Base-by-base conservation (phyloP, 2,888 invertebrate genomes). In the Zootermopsis nevadensis region DNA sequence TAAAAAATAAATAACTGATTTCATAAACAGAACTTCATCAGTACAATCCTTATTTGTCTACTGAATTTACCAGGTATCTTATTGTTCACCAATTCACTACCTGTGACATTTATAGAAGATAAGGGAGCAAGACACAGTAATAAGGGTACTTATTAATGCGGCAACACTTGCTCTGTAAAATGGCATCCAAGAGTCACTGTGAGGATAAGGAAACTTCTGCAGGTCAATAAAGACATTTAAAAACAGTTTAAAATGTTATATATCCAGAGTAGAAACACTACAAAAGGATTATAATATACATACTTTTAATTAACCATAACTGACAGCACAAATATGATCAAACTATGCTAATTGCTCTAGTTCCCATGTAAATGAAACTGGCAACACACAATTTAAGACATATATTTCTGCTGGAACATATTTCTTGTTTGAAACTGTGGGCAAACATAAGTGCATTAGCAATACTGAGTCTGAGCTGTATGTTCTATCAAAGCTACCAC, bases 221-320 rank as follows among this genome's bases (percentile, higher is more conserved):
- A 27, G 60, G 4, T n/a, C 10, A 10, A 55, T 48, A 60, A 38
- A n/a, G 27, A 35, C 76, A 38, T 35, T 15, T 1, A 38, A 30
- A 22, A 42, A 22, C 42, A 38, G 38, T 76, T 35, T 76, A 42
- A 76, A 24, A 42, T 15, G 27, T n/a, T 76, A 35, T 35, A 27
- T 76, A 76, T 76, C 27, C 76, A 42, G 35, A 69, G 69, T 69
- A 69, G 12, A 69, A 69, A 69, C 69, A 69, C 69, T 69, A 69
- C 69, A 69, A 69, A 69, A 69, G 69, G 33, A 4, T 69, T 69
- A 69, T 30, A 69, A 69, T 69, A 33, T 69, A 69, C 69, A 69
- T 22, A 22, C 33, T 33, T 69, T 60, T 60, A 27, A 60, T 60
- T 60, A 60, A 60, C n/a, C n/a, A 8, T 60, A 60, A 60, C 15